Conservation (phyloP, 2,797 vertebrate genomes). For the Liasis olivaceus region DNA sequence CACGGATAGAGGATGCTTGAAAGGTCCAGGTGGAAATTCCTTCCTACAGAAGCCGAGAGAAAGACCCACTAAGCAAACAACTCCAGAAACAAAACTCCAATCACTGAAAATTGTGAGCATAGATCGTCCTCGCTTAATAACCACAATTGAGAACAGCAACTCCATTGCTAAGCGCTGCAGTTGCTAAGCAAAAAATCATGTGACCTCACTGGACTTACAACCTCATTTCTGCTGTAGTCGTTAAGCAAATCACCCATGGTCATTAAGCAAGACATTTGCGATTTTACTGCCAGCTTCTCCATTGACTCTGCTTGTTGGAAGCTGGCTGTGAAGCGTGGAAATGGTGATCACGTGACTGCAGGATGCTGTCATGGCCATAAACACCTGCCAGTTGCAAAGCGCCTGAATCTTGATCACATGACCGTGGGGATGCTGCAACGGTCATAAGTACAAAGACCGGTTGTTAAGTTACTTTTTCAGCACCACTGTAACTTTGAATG, state of each 20-base stretch:
- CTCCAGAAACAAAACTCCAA: background rate
- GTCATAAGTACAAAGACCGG: background rate
- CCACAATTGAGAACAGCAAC: background rate
- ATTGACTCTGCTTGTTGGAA: background rate
- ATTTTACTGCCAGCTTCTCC: background rate
- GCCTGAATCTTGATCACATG: background rate
- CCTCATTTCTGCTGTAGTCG: background rate
- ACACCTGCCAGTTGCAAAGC: background rate
- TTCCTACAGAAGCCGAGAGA: constrained; percentile 72
- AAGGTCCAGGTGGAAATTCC: constrained; percentile 85
- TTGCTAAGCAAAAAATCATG: background rate
- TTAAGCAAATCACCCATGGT: background rate
- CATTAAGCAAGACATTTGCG: background rate
- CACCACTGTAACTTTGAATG: background rate
- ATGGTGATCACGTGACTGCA: background rate
- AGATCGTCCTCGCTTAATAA: background rate
- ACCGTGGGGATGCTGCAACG: background rate
- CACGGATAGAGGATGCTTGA: constrained; percentile 79
- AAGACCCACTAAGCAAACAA: background rate
- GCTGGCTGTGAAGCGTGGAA: background rate
- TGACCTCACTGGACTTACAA: background rate
- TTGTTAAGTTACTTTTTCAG: background rate
- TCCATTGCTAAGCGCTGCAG: background rate
- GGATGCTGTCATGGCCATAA: background rate
- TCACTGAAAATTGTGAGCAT: background rate